Percentiles rank a stretch among this genome's conserved stretches.
Evolutionary conservation across 2,797 vertebrate genomes (phyloP).

Genomic region (Labeo calbasu): DNA sequence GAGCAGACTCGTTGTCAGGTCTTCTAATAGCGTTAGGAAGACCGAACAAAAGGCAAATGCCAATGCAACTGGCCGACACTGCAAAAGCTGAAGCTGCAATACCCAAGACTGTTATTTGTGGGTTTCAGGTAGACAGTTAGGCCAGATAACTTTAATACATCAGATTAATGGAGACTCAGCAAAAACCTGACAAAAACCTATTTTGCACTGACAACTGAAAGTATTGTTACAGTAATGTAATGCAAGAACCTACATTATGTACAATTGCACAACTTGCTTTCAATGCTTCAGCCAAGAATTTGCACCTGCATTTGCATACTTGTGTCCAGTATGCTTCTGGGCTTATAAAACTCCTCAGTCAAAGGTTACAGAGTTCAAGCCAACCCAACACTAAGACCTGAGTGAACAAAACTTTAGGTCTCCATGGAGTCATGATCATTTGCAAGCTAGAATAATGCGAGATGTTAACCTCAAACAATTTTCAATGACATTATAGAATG

Average conservation of each 20-base stretch:
- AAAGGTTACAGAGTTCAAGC: slow-evolving; percentile 1
- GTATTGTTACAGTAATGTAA: not conserved
- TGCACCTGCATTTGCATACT: not conserved
- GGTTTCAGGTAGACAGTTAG: not conserved
- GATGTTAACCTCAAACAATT: not conserved
- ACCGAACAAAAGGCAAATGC: slow-evolving; percentile 17
- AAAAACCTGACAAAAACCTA: too few species aligned
- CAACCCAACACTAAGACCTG: not conserved
- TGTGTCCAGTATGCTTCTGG: not conserved
- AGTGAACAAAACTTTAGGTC: not conserved
- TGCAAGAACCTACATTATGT: not conserved
- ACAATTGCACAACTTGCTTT: not conserved
- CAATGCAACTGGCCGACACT: not conserved
- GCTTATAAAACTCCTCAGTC: not conserved
- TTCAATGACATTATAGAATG: not conserved
- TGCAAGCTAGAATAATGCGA: not conserved
- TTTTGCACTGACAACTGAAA: not conserved
- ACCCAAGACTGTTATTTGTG: slow-evolving; percentile 16
- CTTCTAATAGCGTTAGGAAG: slow-evolving; percentile 40
- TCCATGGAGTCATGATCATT: not conserved
- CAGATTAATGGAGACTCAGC: slow-evolving; percentile 22
- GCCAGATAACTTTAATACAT: slow-evolving; percentile 1
- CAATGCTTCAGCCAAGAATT: not conserved
- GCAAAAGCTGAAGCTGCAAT: not conserved
- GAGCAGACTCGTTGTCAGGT: slow-evolving; percentile 42